Base-by-base conservation (phyloP, 2,113 vertebrate species). In the Peromyscus polionotus region DNA sequence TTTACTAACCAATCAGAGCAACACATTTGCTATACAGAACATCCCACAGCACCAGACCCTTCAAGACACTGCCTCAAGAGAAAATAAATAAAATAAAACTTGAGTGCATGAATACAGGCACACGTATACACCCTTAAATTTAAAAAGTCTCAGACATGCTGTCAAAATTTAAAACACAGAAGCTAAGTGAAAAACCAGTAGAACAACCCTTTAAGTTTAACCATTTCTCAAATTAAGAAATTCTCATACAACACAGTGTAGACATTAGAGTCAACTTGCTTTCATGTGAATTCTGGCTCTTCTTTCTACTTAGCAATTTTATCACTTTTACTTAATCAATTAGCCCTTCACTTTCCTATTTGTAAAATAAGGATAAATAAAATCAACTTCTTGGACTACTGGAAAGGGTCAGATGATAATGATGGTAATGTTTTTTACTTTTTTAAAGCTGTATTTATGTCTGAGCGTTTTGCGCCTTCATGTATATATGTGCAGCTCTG, bases 301-400 rank as follows among this genome's bases (percentile, higher is more conserved):
- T 77, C 28, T 16, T 95, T 77, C 28, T 16, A 45, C 72, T 94
- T 89, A 91, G 85, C 63, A 93, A 9, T n/a, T 88, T 0, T 13
- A 65, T 28, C 28, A 92, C 54, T 63, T 83, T 87, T 88, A 96
- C 0, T 36, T 76, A 93, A 90, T 39, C 72, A 89, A 81, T 65
- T 36, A 57, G n/a, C 13, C 54, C 79, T 77, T 91, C 51, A 57
- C 90, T 93, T 95, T 54, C 77, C 92, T 90, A 88, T 54, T 57
- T 92, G 14, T 88, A 94, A 97, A 96, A 95, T 94, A 57, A 87
- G 45, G 31, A 73, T 70, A 95, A 95, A 95, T 54, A 81, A 57
- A 59, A 86, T 2, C 59, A 96, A 95, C 51, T 51, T 87, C 39
- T 86, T 39, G 51, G 22, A 54, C 48, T 91, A 88, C 1, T 70